Evolutionary conservation across 2,888 invertebrate genomes (phyloP).

Genomic region (Dorcus hopei): DNA sequence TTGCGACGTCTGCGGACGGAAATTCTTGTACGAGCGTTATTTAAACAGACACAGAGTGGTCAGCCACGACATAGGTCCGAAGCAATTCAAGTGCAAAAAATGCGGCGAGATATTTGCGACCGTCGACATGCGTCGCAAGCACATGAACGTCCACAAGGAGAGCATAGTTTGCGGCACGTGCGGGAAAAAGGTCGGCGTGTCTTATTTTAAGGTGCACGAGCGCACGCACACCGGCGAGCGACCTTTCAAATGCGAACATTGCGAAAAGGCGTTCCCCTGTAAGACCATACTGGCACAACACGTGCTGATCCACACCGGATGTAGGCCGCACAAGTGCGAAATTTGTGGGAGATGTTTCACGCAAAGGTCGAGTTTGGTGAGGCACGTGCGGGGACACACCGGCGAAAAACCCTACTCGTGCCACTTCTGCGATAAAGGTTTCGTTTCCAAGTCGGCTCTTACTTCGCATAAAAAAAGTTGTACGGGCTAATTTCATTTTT

Average conservation of each 20-base stretch:
- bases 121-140: too few species aligned
- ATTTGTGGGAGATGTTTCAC: slow-evolving; percentile 63
- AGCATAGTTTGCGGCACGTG: too few species aligned
- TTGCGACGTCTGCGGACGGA: too few species aligned
- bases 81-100: too few species aligned
- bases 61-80: too few species aligned
- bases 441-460: neutral
- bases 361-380: neutral
- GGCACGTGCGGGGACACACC: slow-evolving; percentile 71
- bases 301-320: slow-evolving; percentile 55
- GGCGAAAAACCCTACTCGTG: slow-evolving; percentile 61
- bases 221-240: slow-evolving; percentile 54
- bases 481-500: too few species aligned
- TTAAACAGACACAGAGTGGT: too few species aligned
- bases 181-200: too few species aligned
- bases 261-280: neutral
- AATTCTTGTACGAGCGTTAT: too few species aligned
- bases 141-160: too few species aligned
- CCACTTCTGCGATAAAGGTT: slow-evolving; percentile 57
- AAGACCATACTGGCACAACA: neutral
- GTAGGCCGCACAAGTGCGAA: slow-evolving; percentile 60
- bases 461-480: too few species aligned
- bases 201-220: slow-evolving; percentile 44
- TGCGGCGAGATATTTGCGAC: too few species aligned
- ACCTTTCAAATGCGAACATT: slow-evolving; percentile 44